Base-by-base conservation (phyloP, 2,113 vertebrate species). In the Nibea coibor region DNA sequence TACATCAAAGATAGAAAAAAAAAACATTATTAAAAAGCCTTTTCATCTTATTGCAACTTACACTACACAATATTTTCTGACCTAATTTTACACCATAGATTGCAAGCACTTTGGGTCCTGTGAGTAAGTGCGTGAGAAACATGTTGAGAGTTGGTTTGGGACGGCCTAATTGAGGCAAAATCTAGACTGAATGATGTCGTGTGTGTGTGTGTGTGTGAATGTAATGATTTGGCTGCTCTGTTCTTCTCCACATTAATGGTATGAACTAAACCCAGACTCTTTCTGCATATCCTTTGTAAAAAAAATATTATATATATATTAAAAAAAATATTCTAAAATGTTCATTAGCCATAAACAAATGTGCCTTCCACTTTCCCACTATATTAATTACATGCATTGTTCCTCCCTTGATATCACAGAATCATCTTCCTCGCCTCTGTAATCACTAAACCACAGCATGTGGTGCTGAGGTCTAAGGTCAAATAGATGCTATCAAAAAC, bases 31-130 rank as follows among this genome's bases (percentile, higher is more conserved):
- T 80, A 86, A 85, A 87, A 80, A 70, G 61, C 62, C 73, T 75
- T 91, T 87, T 88, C 84, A 88, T 89, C 80, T 84, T 22, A 77
- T 74, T 73, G 82, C 82, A 80, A 91, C 57, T 84, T 84, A 83
- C 72, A 4, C 51, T 78, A 84, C 78, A 86, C 72, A 75, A 79
- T 75, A 76, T 87, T 86, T 80, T 87, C 47, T 91, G 88, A 87
- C 89, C 89, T 83, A 59, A 91, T 90, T 90, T 91, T 58, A 22
- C 12, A 10, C 7, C 83, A 78, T 67, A 81, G 31, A 84, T 84
- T 57, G 67, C 72, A 35, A 45, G 75, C 78, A 74, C 75, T 70
- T 76, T 75, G 42, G 64, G 6, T 83, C 83, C 83, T 86, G 48
- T 12, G 72, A 82, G 48, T 35, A 88, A 75, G 63, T 17, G 51